Evolutionary conservation across 2,113 vertebrate genomes (phyloP).

Genomic region (Baryphthengus martii): DNA sequence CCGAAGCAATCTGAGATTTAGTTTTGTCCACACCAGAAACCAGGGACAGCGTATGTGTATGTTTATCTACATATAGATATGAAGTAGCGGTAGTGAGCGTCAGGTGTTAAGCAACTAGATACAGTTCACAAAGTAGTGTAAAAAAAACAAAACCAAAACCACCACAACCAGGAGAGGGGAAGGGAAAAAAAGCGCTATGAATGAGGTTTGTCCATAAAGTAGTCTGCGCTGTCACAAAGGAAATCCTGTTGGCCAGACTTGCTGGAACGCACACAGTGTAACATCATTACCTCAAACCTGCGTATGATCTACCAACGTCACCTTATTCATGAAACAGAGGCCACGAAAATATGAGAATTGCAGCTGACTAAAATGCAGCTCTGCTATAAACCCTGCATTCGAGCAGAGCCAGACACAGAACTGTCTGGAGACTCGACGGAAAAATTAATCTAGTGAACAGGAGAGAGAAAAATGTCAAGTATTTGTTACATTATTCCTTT

Average conservation of each 20-base stretch:
- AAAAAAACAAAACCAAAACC: background rate
- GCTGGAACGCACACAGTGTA: background rate
- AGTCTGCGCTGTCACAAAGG: background rate
- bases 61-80: rapidly evolving
- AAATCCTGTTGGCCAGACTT: slow-evolving; percentile 34
- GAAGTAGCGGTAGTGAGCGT: background rate
- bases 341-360: background rate
- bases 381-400: background rate
- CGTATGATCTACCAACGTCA: background rate
- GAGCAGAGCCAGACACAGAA: background rate
- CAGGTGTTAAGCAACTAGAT: background rate
- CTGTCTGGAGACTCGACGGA: background rate
- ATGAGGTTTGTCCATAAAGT: background rate
- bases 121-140: background rate
- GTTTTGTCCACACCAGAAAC: background rate
- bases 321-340: slow-evolving; percentile 19
- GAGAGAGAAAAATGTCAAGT: background rate
- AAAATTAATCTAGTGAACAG: background rate
- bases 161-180: background rate
- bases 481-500: background rate
- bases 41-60: background rate
- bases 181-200: background rate
- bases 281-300: background rate
- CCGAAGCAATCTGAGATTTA: background rate
- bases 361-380: background rate